phyloP scores from a whole-genome alignment of 2,888 invertebrate genomes.

The Eulithis testata region DNA sequence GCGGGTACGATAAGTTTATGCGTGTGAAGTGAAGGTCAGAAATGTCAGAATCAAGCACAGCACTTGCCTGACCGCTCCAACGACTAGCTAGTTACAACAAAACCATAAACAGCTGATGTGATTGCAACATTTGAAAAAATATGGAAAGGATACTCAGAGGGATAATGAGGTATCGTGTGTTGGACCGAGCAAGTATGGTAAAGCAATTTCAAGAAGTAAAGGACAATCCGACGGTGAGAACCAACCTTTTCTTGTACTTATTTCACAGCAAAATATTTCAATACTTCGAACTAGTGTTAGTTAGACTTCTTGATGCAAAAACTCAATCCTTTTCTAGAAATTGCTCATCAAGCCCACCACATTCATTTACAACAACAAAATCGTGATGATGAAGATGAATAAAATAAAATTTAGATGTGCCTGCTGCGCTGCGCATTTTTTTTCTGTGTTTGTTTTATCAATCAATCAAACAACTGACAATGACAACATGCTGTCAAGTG shows the following conservation, averaged over 20 bases:
- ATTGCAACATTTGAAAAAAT: conserved; percentile 33
- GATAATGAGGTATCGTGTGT: conserved; percentile 94
- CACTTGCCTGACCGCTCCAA: conserved; percentile 37
- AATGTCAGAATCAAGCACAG: conserved; percentile 62
- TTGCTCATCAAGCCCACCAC: no score
- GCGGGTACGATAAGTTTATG: conserved; percentile 67
- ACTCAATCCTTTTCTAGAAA: no score
- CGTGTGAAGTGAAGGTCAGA: conserved; percentile 69
- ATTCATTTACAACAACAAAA: not conserved
- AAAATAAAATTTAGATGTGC: no score
- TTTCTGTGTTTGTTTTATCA: no score
- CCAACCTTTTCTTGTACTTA: conserved; percentile 37
- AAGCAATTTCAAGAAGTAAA: conserved; percentile 95
- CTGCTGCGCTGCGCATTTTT: no score
- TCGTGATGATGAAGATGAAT: no score
- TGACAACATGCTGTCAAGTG: no score
- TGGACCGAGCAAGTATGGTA: conserved; percentile 93
- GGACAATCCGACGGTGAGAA: conserved; percentile 93
- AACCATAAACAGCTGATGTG: conserved; percentile 30
- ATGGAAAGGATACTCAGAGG: conserved; percentile 96
- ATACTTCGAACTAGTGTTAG: not conserved
- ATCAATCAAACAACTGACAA: no score
- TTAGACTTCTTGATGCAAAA: no score
- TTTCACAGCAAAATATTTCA: not conserved
- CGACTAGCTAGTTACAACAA: conserved; percentile 22